These are phyloP conservation scores for Luidia sarsii DNA, from an alignment of 53 echinoderm and acorn worm genomes.

Conservation along the genomic window DNA sequence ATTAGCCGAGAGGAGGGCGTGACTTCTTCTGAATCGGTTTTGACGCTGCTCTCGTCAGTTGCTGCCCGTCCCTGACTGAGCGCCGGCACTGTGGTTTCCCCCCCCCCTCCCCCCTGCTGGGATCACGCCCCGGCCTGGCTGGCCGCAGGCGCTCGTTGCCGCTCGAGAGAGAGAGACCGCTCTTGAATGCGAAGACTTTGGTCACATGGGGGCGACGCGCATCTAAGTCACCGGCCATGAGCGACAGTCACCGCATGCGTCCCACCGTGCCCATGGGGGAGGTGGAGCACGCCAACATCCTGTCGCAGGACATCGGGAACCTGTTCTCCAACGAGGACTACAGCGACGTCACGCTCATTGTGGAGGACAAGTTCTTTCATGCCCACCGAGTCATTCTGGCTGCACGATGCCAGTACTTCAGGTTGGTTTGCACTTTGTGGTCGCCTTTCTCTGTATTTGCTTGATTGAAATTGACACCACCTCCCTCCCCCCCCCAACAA, in stretches of 20 bases:
- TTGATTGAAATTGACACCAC: no score
- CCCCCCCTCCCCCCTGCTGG: no score
- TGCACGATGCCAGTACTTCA: conserved; percentile 98
- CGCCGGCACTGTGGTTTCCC: no score
- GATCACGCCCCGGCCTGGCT: no score
- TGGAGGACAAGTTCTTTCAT: conserved; percentile 80
- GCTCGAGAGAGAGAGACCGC: background rate
- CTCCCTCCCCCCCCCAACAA: no score
- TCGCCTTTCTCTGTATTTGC: no score
- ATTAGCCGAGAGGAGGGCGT: no score
- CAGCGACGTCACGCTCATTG: conserved; percentile 91
- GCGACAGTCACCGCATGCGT: conserved; percentile 89
- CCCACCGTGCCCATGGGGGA: conserved; percentile 89
- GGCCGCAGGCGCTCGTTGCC: no score
- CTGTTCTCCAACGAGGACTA: conserved; percentile 96
- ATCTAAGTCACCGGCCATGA: conserved; percentile 67
- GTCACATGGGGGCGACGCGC: background rate
- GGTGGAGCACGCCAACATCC: conserved; percentile 89
- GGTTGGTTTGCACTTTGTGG: conserved; percentile 52
- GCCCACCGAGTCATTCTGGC: conserved; percentile 96
- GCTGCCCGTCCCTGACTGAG: no score
- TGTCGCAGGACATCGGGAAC: conserved; percentile 94
- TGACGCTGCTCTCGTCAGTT: no score
- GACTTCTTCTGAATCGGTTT: no score
- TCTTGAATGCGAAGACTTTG: background rate